phyloP scores from a whole-genome alignment of 2,888 invertebrate genomes.

The Lypha dubia region DNA sequence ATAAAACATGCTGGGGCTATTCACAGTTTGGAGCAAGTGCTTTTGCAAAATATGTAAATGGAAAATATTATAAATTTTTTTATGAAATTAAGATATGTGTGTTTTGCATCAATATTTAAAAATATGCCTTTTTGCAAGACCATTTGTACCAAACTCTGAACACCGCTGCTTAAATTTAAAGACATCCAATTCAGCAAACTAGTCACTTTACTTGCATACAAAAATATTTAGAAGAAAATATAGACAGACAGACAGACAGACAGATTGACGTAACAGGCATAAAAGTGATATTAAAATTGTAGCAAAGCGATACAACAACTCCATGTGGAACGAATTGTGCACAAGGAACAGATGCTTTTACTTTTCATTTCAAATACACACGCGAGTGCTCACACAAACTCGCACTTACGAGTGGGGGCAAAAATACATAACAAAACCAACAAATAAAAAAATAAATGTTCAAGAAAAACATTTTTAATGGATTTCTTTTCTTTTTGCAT shows the following conservation, averaged over 20 bases:
- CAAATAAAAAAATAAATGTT: not conserved
- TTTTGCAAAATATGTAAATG: too few species aligned
- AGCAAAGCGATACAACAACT: constrained; percentile 12
- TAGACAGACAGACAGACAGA: not conserved
- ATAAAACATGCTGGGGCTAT: too few species aligned
- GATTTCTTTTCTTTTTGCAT: constrained; percentile 64
- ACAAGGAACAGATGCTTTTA: constrained; percentile 67
- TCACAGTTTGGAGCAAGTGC: too few species aligned
- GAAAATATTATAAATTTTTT: too few species aligned
- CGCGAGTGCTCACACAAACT: not conserved
- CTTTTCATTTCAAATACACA: constrained; percentile 49
- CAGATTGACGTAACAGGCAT: constrained; percentile 7
- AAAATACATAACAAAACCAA: not conserved
- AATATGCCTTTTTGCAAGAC: too few species aligned
- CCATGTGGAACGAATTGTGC: constrained; percentile 59
- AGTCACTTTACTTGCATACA: constrained; percentile 1
- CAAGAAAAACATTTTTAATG: constrained; percentile 65
- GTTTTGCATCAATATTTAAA: too few species aligned
- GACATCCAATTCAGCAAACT: constrained; percentile 4
- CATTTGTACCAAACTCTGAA: too few species aligned
- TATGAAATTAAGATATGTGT: too few species aligned
- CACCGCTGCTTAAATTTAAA: constrained; percentile 20
- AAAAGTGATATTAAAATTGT: constrained; percentile 29
- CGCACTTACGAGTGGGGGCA: not conserved
- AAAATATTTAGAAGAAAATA: constrained; percentile 3